Base-by-base conservation (phyloP, 2,888 invertebrate species). In the Acanthococcus lagerstroemiae region DNA sequence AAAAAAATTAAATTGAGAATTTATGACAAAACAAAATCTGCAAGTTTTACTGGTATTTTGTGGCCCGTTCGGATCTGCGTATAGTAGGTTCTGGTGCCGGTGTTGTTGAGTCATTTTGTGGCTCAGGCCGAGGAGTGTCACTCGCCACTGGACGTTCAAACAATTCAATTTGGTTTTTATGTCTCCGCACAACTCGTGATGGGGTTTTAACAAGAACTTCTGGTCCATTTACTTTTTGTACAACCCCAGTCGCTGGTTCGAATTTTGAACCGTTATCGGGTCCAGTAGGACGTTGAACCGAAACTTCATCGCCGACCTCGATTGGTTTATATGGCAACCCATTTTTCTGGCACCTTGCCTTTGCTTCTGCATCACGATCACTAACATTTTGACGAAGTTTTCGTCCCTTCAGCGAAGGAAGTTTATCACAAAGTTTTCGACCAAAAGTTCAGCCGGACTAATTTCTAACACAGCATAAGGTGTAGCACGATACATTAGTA, bases 91-190 rank as follows among this genome's bases (percentile, higher is more conserved):
- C n/a, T n/a, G n/a, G n/a, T n/a, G n/a, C n/a, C n/a, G n/a, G n/a
- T n/a, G n/a, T n/a, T n/a, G n/a, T n/a, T n/a, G n/a, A n/a, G n/a
- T n/a, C n/a, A n/a, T n/a, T n/a, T n/a, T n/a, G n/a, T n/a, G n/a
- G n/a, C n/a, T n/a, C n/a, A n/a, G n/a, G n/a, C n/a, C n/a, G n/a
- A n/a, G n/a, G n/a, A n/a, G n/a, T n/a, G n/a, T n/a, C n/a, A n/a
- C n/a, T n/a, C n/a, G n/a, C n/a, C n/a, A n/a, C n/a, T n/a, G 37
- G 37, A 9, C 37, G 37, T 3, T 54, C 54, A 25, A 9, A 54
- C 15, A 4, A 4, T 50, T 30, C 67, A 12, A 57, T 15, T 27
- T 57, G 57, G 27, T 57, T 57, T 19, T 57, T 57, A 21, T 57
- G 37, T 15, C 44, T 7, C 17, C 7, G 3, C 7, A 44, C 4